phyloP scores from a whole-genome alignment of 2,797 vertebrate species.

The Leuciscus waleckii region DNA sequence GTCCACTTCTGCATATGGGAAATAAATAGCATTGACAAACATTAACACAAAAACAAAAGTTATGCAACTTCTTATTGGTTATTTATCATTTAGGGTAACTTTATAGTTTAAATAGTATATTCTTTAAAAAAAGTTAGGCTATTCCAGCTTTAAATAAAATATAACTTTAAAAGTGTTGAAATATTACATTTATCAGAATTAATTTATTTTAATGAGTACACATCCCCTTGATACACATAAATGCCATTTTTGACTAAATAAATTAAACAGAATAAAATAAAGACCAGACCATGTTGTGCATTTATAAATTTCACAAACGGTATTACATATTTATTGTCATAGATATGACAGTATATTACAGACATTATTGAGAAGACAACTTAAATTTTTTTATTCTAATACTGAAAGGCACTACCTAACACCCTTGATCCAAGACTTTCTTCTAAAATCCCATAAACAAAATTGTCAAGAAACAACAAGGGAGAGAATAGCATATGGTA shows the following conservation, averaged over 20 bases:
- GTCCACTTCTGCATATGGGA: too few species aligned
- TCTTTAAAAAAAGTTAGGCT: background rate
- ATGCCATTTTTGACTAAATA: background rate
- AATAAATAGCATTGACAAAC: background rate
- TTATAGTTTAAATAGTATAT: background rate
- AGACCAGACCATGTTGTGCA: background rate
- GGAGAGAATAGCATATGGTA: conserved; percentile 51
- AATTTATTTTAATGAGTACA: background rate
- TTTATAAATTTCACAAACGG: background rate
- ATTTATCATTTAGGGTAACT: background rate
- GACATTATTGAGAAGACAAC: background rate
- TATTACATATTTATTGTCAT: conserved; percentile 44
- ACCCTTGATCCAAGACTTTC: conserved; percentile 63
- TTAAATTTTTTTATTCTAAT: conserved; percentile 68
- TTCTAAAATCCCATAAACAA: conserved; percentile 70
- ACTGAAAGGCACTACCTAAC: conserved; percentile 82
- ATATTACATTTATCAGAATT: background rate
- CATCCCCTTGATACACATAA: background rate
- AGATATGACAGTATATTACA: conserved; percentile 41
- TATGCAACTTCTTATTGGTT: background rate
- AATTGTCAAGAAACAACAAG: conserved; percentile 63
- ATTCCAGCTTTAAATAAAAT: background rate
- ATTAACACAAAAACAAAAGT: background rate
- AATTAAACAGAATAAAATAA: background rate
- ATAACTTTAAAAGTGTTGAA: background rate